Base-by-base conservation (phyloP, 1,140 invertebrate genomes). In the Drosophila nikananu region DNA sequence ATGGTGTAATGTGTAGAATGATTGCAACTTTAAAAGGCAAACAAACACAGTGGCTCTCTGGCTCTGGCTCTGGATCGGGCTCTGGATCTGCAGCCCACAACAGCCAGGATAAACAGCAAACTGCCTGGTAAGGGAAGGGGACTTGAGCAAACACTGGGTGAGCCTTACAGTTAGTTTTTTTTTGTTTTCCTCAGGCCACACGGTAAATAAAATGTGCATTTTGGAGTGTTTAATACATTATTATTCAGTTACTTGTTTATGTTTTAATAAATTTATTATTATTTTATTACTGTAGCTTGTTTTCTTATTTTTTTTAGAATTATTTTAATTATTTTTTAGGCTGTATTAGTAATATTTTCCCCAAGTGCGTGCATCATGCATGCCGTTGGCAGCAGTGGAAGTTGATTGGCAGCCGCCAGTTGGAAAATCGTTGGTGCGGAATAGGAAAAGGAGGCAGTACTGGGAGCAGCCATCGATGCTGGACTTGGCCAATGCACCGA, bases 11-110 rank as follows among this genome's bases (percentile, higher is more conserved):
- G 86, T 89, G 86, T 90, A 89, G 86, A 86, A 89, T 89, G 86
- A 90, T 90, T 90, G 86, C 86, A 89, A 89, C 84, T 89, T 89
- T 89, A 89, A 89, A 87, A 90, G 76, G 70, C 78, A 90, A 89
- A 90, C 81, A 89, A 90, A 80, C 75, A 82, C 55, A 59, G 74
- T 25, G 42, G 49, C 39, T 59, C n/a, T 27, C 15, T 25, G 68
- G 35, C 39, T 68, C 49, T 67, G 70, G 37, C 49, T 72, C 52
- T 71, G 27, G 27, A 51, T 21, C 4, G 35, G 62, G 15, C 52
- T 27, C 23, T 66, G 42, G 46, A 71, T 35, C 54, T 71, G 65
- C 23, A 35, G 48, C 42, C 51, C 62, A 35, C 64, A 58, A 35
- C 58, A 52, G 35, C 27, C 65, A 70, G 58, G 54, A 61, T 54